These are phyloP conservation scores for Cylas formicarius DNA, from an alignment of 1,140 invertebrate species.

Conservation along the genomic window DNA sequence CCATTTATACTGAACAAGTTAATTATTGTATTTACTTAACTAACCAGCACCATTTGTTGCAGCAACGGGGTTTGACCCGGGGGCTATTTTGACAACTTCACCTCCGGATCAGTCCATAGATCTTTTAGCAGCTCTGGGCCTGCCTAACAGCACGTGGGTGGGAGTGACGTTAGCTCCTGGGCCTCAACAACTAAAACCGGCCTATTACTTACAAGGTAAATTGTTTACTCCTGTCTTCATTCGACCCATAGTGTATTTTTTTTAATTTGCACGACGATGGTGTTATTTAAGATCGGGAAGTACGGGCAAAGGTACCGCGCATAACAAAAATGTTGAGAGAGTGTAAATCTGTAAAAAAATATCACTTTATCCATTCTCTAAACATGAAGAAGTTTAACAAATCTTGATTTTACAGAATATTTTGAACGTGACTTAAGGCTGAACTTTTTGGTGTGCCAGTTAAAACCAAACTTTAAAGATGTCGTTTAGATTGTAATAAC, in stretches of 20 bases:
- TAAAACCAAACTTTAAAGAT: too few species aligned
- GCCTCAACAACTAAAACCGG: slow-evolving; percentile 56
- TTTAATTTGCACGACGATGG: background rate
- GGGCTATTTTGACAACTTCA: slow-evolving; percentile 20
- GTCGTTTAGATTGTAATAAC: too few species aligned
- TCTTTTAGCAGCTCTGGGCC: slow-evolving; percentile 59
- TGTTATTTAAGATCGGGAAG: background rate
- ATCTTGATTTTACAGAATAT: too few species aligned
- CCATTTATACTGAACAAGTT: too few species aligned
- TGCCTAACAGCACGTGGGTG: slow-evolving; percentile 57
- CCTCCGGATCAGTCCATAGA: slow-evolving; percentile 43
- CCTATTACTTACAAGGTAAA: slow-evolving; percentile 57
- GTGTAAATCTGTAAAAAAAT: too few species aligned
- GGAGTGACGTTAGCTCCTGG: slow-evolving; percentile 55
- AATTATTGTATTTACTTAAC: too few species aligned
- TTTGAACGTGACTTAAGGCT: too few species aligned
- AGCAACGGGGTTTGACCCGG: slow-evolving; percentile 35
- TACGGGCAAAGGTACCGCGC: background rate
- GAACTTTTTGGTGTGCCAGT: too few species aligned
- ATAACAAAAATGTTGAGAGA: too few species aligned
- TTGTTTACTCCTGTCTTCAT: background rate
- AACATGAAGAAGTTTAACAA: too few species aligned
- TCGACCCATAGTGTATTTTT: background rate
- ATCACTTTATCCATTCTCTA: too few species aligned
- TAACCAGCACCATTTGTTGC: slow-evolving; percentile 30